Conservation (phyloP, 2,888 invertebrate genomes). For the Ennomos quercinarius region DNA sequence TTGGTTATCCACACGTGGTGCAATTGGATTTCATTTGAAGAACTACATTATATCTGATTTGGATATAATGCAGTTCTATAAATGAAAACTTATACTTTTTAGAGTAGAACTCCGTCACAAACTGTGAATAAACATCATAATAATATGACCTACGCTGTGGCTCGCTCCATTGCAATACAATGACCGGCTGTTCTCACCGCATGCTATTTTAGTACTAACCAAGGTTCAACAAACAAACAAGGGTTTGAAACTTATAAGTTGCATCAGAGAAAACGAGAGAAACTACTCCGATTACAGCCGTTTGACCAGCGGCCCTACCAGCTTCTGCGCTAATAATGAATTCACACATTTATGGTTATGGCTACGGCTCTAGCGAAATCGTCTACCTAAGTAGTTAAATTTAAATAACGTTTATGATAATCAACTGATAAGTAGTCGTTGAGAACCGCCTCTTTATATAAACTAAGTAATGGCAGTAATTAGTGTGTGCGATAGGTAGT, state of each 20-base stretch:
- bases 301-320: conserved; percentile 29
- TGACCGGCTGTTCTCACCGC: conserved; percentile 28
- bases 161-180: conserved; percentile 2
- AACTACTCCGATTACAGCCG: conserved; percentile 31
- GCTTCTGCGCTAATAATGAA: conserved; percentile 43
- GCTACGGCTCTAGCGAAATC: conserved; percentile 29
- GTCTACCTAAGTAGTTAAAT: conserved; percentile 33
- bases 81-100: neutral
- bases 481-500: conserved; percentile 31
- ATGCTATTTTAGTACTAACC: conserved; percentile 31
- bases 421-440: conserved; percentile 37
- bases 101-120: neutral
- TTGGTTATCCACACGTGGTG: conserved; percentile 9
- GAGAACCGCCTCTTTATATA: conserved; percentile 34
- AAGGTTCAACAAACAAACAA: conserved; percentile 35
- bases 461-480: conserved; percentile 39
- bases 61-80: too few relatives aligned
- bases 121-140: neutral
- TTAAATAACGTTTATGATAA: conserved; percentile 42
- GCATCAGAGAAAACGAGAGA: conserved; percentile 41
- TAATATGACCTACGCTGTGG: neutral
- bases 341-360: conserved; percentile 33
- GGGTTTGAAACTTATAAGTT: conserved; percentile 37
- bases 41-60: too few relatives aligned
- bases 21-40: neutral